Evolutionary conservation across 1,140 invertebrate genomes (phyloP).

Genomic region (Harpegnathos saltator): DNA sequence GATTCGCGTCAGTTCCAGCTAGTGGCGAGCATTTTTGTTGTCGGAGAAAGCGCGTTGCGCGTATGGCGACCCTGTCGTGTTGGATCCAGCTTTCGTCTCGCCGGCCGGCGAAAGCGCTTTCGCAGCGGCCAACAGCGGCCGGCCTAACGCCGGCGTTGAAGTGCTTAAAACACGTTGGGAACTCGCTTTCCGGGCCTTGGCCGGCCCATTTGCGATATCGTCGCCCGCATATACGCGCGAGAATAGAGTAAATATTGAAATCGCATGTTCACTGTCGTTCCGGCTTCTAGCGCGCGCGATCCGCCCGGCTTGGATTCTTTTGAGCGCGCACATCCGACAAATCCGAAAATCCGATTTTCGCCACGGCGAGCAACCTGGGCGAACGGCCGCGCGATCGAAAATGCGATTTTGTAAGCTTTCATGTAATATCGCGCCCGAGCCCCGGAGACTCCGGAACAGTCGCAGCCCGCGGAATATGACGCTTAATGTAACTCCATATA

Average conservation of each 20-base stretch:
- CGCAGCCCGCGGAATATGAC: conserved; percentile 44
- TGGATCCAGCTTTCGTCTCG: not conserved
- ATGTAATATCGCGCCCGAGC: conserved; percentile 68
- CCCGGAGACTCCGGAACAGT: conserved; percentile 24
- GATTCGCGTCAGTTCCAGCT: too few relatives aligned
- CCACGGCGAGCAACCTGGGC: conserved; percentile 46
- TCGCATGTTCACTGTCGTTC: conserved; percentile 24
- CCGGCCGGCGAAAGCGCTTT: conserved; percentile 1
- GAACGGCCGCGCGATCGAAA: conserved; percentile 68
- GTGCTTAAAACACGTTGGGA: conserved; percentile 11
- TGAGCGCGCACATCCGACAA: conserved; percentile 67
- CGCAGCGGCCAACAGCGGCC: not conserved
- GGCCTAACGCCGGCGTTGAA: conserved; percentile 16
- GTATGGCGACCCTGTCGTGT: not conserved
- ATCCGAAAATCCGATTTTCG: conserved; percentile 72
- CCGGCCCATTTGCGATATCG: conserved; percentile 28
- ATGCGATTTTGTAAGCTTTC: conserved; percentile 74
- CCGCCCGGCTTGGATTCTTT: conserved; percentile 62
- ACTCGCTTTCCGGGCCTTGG: not conserved
- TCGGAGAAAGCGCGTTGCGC: not conserved
- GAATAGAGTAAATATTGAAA: conserved; percentile 68
- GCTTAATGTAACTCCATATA: conserved; percentile 53
- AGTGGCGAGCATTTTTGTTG: too few relatives aligned
- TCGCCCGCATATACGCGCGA: not conserved
- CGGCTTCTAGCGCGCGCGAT: conserved; percentile 27